phyloP scores from a whole-genome alignment of 2,888 invertebrate species.

The Psylliodes chrysocephalus region DNA sequence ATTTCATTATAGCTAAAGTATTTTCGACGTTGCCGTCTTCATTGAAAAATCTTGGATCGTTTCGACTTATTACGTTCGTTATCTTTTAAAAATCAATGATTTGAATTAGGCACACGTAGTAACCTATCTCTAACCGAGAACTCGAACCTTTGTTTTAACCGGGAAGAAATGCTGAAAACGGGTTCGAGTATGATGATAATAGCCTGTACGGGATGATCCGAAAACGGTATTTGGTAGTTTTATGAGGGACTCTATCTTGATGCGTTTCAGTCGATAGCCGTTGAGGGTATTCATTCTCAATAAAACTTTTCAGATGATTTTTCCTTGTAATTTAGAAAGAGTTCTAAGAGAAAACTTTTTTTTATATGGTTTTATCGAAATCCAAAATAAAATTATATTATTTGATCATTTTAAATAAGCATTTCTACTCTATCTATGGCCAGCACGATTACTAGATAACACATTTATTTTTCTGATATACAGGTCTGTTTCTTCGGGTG shows the following conservation, averaged over 20 bases:
- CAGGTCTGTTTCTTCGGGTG: too few species aligned
- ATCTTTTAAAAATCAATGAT: background rate
- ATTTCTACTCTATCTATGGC: too few species aligned
- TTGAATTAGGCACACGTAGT: background rate
- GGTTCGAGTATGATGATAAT: constrained; percentile 7
- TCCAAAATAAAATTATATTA: too few species aligned
- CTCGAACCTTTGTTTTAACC: constrained; percentile 7
- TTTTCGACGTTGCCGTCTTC: too few species aligned
- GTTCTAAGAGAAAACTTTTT: background rate
- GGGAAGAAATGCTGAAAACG: background rate
- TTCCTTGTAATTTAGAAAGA: background rate
- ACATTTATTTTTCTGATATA: too few species aligned
- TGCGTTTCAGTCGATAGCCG: constrained; percentile 11
- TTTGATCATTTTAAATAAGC: too few species aligned
- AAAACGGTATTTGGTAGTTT: constrained; percentile 15
- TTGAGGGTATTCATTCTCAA: constrained; percentile 1
- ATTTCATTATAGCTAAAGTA: too few species aligned
- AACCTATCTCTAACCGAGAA: background rate
- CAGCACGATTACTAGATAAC: too few species aligned
- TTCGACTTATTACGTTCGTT: background rate
- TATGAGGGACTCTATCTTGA: constrained; percentile 2
- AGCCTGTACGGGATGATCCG: constrained; percentile 8
- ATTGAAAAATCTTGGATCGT: too few species aligned
- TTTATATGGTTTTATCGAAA: background rate
- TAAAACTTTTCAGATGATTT: constrained; percentile 2